phyloP scores from a whole-genome alignment of 2,113 vertebrate genomes.

The Oenanthe oenanthe region DNA sequence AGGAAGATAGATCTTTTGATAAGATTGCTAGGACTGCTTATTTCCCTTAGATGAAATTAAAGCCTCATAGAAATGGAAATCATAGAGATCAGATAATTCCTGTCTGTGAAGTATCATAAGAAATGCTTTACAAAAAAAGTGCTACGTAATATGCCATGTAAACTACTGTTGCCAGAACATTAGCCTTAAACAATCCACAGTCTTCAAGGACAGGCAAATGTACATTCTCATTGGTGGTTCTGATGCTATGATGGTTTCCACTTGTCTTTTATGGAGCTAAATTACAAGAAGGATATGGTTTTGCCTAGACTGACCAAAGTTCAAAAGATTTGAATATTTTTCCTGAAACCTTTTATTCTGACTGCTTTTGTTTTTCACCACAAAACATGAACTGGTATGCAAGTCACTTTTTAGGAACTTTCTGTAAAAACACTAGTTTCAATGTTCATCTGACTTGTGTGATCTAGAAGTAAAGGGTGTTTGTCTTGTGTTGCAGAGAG shows the following conservation, averaged over 20 bases:
- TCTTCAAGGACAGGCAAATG: not conserved
- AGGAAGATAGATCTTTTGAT: not conserved
- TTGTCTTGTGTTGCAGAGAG: not conserved
- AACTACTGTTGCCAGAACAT: not conserved
- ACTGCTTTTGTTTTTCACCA: not conserved
- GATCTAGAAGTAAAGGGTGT: not conserved
- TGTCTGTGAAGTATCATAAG: not conserved
- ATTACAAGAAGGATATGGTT: not conserved
- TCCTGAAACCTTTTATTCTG: not conserved
- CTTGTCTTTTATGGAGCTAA: not conserved
- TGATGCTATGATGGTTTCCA: not conserved
- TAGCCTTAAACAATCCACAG: not conserved
- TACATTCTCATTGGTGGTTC: not conserved
- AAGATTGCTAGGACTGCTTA: not conserved
- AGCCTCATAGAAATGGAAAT: not conserved
- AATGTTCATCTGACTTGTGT: not conserved
- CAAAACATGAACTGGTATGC: not conserved
- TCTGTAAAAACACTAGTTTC: not conserved
- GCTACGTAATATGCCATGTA: not conserved
- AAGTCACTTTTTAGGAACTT: not conserved
- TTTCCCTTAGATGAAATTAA: not conserved
- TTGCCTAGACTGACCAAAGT: not conserved
- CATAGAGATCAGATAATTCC: not conserved
- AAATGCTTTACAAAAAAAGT: not conserved
- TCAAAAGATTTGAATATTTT: not conserved